Conservation (phyloP, 2,113 vertebrate genomes). For the Porphyrio hochstetteri region DNA sequence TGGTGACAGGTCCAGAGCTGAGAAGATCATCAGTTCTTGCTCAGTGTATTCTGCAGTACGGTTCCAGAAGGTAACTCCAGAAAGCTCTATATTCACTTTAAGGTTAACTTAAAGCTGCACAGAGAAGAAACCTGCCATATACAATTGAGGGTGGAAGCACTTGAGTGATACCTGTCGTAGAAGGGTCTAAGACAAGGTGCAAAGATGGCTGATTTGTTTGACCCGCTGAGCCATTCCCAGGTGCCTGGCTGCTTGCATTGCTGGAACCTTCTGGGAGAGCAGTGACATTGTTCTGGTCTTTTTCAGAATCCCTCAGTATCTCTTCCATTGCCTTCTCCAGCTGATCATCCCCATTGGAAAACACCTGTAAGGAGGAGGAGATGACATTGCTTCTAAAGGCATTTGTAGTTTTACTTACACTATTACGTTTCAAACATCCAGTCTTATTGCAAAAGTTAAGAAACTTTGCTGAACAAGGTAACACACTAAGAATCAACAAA, state of each 20-base stretch:
- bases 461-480: not conserved
- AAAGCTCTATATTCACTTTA: not conserved
- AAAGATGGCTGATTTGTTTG: slow-evolving; percentile 58
- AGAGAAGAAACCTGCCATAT: not conserved
- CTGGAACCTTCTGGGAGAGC: not conserved
- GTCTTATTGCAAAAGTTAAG: not conserved
- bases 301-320: slow-evolving; percentile 83
- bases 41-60: not conserved
- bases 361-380: slow-evolving; percentile 76
- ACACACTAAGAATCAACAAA: not conserved
- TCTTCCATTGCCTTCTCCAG: slow-evolving; percentile 95
- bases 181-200: slow-evolving; percentile 76
- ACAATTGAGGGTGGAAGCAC: not conserved
- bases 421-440: not conserved
- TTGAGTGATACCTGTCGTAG: slow-evolving; percentile 67
- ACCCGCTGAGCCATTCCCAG: slow-evolving; percentile 31
- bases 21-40: not conserved
- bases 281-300: slow-evolving; percentile 48
- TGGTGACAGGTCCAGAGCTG: not conserved
- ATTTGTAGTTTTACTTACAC: not conserved
- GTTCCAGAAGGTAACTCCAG: not conserved
- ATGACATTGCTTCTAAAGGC: not conserved
- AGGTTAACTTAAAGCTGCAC: not conserved
- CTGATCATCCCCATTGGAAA: slow-evolving; percentile 89
- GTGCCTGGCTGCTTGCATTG: slow-evolving; percentile 16